Percentiles rank a stretch among this genome's conserved stretches.
Evolutionary conservation across 2,888 invertebrate genomes (phyloP).

Genomic region (Xiphydria camelus): DNA sequence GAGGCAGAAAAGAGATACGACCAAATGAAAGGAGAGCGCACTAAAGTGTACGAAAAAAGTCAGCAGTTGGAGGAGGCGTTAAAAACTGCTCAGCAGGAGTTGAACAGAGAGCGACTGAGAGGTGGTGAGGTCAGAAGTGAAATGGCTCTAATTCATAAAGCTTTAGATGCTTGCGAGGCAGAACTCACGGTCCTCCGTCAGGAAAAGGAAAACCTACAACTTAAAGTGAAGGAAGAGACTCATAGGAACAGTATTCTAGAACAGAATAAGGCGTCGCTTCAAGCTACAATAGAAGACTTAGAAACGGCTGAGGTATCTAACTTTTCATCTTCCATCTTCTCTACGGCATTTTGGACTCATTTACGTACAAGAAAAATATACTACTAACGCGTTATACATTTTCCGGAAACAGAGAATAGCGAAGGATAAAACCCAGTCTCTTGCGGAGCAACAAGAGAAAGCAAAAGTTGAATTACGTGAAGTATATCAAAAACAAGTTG

Average conservation of each 20-base stretch:
- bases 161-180: constrained; percentile 51
- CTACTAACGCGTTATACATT: too few species aligned
- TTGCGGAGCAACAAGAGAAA: constrained; percentile 63
- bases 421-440: constrained; percentile 49
- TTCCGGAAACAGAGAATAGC: constrained; percentile 59
- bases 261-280: constrained; percentile 62
- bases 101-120: constrained; percentile 48
- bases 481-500: constrained; percentile 81
- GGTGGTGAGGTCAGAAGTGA: constrained; percentile 47
- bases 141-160: constrained; percentile 52
- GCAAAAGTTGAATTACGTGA: constrained; percentile 71
- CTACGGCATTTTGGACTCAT: too few species aligned
- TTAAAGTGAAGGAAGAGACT: constrained; percentile 61
- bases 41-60: constrained; percentile 41
- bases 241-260: constrained; percentile 60
- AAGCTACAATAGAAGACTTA: constrained; percentile 61
- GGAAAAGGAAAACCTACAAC: constrained; percentile 61
- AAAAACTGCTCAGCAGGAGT: constrained; percentile 46
- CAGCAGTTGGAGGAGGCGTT: constrained; percentile 42
- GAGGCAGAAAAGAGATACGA: constrained; percentile 48
- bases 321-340: not conserved
- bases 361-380: too few species aligned
- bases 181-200: constrained; percentile 57
- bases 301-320: constrained; percentile 56
- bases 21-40: constrained; percentile 41